phyloP scores from a whole-genome alignment of 2,797 vertebrate species.

The Helarctos malayanus region DNA sequence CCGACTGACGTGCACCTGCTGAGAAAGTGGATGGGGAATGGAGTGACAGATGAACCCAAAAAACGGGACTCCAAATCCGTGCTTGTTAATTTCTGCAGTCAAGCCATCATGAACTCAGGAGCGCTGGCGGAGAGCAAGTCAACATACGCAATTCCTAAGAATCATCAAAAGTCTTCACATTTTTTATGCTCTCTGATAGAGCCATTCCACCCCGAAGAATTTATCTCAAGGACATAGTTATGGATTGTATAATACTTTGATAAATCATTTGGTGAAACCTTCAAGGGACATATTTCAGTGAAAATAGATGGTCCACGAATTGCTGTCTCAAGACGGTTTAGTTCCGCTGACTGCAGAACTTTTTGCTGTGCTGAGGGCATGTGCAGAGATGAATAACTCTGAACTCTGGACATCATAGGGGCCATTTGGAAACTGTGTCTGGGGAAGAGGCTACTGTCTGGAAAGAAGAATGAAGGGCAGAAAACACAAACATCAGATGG shows the following conservation, averaged over 20 bases:
- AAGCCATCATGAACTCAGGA: neutral
- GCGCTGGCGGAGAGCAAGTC: neutral
- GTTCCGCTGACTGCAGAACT: neutral
- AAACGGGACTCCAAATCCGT: neutral
- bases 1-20: neutral
- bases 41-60: neutral
- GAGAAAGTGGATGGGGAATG: neutral
- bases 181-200: neutral
- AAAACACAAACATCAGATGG: neutral
- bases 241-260: neutral
- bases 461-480: neutral
- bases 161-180: neutral
- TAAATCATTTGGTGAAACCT: conserved; percentile 22
- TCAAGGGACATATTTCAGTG: neutral
- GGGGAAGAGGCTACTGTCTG: neutral
- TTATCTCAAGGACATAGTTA: conserved; percentile 26
- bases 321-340: neutral
- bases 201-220: neutral
- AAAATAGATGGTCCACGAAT: conserved; percentile 11
- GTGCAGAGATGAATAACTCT: neutral
- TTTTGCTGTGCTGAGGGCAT: conserved; percentile 19
- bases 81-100: neutral
- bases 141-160: neutral
- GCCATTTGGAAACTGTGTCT: neutral
- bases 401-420: neutral